A percentile compares a stretch with the other conserved stretches of the same genome.
Evolutionary conservation across 2,888 invertebrate species (phyloP).

Genomic region (Aspidapion aeneum): DNA sequence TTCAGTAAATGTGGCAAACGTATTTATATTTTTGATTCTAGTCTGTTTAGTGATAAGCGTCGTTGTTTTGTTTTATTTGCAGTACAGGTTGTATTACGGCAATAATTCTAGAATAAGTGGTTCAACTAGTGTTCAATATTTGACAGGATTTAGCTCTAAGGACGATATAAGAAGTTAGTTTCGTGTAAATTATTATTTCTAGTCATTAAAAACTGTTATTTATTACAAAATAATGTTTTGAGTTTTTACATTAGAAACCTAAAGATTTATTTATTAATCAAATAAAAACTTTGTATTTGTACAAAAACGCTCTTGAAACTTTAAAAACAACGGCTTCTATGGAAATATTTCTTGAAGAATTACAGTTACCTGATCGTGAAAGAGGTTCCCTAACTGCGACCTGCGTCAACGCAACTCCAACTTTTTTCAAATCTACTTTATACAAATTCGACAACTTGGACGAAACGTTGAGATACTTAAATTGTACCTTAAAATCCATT

Average conservation of each 20-base stretch:
- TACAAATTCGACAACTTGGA: conserved; percentile 46
- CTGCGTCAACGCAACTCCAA: conserved; percentile 42
- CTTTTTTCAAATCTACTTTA: conserved; percentile 41
- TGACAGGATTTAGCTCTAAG: neutral
- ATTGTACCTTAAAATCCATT: conserved; percentile 39
- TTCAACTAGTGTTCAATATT: neutral
- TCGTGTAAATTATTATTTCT: too few relatives aligned
- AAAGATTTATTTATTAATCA: too few relatives aligned
- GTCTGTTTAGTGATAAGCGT: conserved; percentile 33
- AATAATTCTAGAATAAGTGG: neutral
- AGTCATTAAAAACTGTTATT: too few relatives aligned
- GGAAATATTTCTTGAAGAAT: conserved; percentile 39
- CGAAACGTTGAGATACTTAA: conserved; percentile 42
- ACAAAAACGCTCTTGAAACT: too few relatives aligned
- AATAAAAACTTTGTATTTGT: too few relatives aligned
- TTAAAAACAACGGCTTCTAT: too few relatives aligned
- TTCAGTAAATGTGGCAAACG: neutral
- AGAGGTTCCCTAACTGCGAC: conserved; percentile 45
- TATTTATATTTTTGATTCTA: conserved; percentile 30
- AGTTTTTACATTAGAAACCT: too few relatives aligned
- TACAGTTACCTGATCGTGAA: conserved; percentile 45
- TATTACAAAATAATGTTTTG: too few relatives aligned
- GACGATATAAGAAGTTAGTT: too few relatives aligned
- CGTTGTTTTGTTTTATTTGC: conserved; percentile 37
- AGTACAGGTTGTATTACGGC: conserved; percentile 22